Evolutionary conservation across 2,888 invertebrate species (phyloP).

Genomic region (Philaethria dido): DNA sequence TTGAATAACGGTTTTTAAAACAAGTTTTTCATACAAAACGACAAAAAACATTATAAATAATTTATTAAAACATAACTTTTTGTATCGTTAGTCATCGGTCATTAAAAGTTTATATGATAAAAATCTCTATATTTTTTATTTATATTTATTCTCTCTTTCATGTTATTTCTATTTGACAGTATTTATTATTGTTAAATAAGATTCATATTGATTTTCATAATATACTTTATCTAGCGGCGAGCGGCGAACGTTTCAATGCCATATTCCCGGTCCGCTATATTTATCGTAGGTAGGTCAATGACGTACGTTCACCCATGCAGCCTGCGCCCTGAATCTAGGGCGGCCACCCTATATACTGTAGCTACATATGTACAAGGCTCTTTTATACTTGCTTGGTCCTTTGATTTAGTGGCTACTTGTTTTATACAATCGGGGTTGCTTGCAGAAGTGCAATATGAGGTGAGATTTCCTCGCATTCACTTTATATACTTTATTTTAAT

Average conservation of each 20-base stretch:
- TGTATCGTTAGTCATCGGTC: too few species aligned
- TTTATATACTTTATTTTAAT: not conserved
- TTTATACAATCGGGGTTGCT: conserved; percentile 26
- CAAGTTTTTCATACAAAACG: too few species aligned
- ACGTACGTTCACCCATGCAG: conserved; percentile 76
- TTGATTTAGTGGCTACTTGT: conserved; percentile 26
- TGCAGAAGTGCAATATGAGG: conserved; percentile 3
- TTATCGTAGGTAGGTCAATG: conserved; percentile 75
- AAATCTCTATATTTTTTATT: too few species aligned
- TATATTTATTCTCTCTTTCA: not conserved
- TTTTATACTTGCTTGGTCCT: conserved; percentile 36
- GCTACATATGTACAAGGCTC: conserved; percentile 36
- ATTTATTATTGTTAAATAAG: conserved; percentile 2
- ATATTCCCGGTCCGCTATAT: conserved; percentile 71
- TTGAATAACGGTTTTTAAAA: too few species aligned
- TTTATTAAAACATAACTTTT: too few species aligned
- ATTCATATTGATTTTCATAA: conserved; percentile 22
- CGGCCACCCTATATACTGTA: conserved; percentile 53
- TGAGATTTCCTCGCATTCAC: not conserved
- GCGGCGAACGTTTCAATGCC: conserved; percentile 66
- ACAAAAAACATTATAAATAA: too few species aligned
- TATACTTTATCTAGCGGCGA: conserved; percentile 32
- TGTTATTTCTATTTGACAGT: not conserved
- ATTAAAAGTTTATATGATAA: not conserved
- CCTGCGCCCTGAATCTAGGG: conserved; percentile 71